Percentiles rank a stretch among this genome's conserved stretches.
These are phyloP conservation scores for Protosalanx chinensis DNA, from an alignment of 2,797 vertebrate species.

Conservation along the genomic window DNA sequence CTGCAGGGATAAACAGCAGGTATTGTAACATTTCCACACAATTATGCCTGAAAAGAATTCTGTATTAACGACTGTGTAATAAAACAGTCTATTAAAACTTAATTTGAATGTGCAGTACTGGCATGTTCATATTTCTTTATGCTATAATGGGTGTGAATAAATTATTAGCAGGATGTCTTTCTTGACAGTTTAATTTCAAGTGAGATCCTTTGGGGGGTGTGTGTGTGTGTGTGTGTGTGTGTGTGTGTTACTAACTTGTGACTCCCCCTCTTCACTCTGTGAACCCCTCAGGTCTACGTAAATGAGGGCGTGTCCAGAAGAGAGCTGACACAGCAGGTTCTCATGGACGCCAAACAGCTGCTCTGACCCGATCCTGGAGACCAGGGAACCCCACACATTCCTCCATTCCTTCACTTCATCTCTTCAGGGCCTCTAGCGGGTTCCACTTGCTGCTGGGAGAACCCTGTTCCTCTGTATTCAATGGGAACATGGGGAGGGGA, in stretches of 20 bases:
- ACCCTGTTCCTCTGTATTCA: slow-evolving; percentile 43
- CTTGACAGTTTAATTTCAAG: slow-evolving; percentile 70
- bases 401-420: slow-evolving; percentile 41
- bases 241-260: slow-evolving; percentile 2
- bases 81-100: slow-evolving; percentile 49
- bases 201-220: slow-evolving; percentile 31
- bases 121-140: slow-evolving; percentile 55
- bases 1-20: neutral
- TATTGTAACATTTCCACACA: slow-evolving; percentile 2
- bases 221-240: slow-evolving; percentile 17
- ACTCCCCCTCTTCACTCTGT: slow-evolving; percentile 40
- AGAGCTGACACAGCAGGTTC: slow-evolving; percentile 53
- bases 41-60: neutral
- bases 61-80: slow-evolving; percentile 18
- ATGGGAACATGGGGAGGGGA: slow-evolving; percentile 20
- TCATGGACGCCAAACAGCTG: slow-evolving; percentile 50
- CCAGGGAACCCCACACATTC: slow-evolving; percentile 40
- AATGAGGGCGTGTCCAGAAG: slow-evolving; percentile 55
- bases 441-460: slow-evolving; percentile 57
- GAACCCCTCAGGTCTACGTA: slow-evolving; percentile 76
- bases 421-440: slow-evolving; percentile 51
- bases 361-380: slow-evolving; percentile 48
- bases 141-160: slow-evolving; percentile 59
- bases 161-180: slow-evolving; percentile 56
- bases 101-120: slow-evolving; percentile 56